phyloP scores from a whole-genome alignment of 2,888 invertebrate species.

The Eugnorisma glareosa region DNA sequence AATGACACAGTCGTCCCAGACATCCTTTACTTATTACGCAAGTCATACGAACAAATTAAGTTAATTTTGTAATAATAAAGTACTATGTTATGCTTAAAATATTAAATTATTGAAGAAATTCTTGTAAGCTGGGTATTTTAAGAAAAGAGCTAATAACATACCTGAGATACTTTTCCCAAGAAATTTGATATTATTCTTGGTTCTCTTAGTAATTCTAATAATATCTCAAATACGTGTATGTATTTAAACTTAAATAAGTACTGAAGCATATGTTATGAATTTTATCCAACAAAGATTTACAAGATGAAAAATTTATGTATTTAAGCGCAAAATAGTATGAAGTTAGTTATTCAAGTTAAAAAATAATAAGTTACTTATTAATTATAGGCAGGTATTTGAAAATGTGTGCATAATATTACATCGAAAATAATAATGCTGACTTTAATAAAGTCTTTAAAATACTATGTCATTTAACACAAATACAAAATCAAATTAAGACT shows the following conservation, averaged over 20 bases:
- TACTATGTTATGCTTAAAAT: slow-evolving; percentile 14
- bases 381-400: neutral
- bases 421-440: neutral
- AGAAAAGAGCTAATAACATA: neutral
- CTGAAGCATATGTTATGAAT: neutral
- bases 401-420: too few relatives aligned
- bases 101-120: slow-evolving; percentile 1
- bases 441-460: neutral
- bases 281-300: neutral
- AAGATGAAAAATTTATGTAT: neutral
- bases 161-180: neutral
- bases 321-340: neutral
- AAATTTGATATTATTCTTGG: neutral
- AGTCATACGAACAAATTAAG: slow-evolving; percentile 52
- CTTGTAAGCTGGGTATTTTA: neutral
- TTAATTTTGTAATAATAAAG: slow-evolving; percentile 38
- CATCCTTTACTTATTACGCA: slow-evolving; percentile 50
- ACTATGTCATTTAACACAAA: neutral
- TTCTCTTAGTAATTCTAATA: neutral
- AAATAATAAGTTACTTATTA: neutral
- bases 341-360: neutral
- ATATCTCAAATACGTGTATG: neutral
- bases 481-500: slow-evolving; percentile 21
- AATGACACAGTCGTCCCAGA: slow-evolving; percentile 53
- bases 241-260: neutral